Evolutionary conservation across 2,113 vertebrate genomes (phyloP).

Genomic region (Cinclus cinclus): DNA sequence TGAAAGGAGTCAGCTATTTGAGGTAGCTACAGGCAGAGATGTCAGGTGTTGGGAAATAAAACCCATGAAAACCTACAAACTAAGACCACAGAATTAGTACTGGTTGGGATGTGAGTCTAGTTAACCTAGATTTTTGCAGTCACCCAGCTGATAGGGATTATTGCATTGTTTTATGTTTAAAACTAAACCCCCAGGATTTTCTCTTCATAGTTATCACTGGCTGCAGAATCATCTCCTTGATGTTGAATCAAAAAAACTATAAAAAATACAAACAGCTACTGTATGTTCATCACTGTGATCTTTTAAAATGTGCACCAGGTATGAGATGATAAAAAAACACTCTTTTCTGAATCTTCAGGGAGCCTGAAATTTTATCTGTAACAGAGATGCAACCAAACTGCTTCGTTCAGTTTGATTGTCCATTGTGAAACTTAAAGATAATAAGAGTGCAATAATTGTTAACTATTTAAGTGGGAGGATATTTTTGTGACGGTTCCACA

Average conservation of each 20-base stretch:
- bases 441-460: not conserved
- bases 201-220: conserved; percentile 25
- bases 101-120: not conserved
- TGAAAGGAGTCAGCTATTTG: not conserved
- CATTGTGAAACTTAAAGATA: conserved; percentile 19
- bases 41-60: not conserved
- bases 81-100: not conserved
- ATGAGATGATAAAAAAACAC: conserved; percentile 29
- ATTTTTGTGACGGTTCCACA: not conserved
- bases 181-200: conserved; percentile 36
- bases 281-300: conserved; percentile 47
- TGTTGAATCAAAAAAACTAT: conserved; percentile 46
- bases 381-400: not conserved
- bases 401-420: conserved; percentile 7
- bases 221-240: conserved; percentile 51
- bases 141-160: not conserved
- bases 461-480: not conserved
- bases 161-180: conserved; percentile 16
- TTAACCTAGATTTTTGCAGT: conserved; percentile 17
- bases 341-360: conserved; percentile 17
- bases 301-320: conserved; percentile 37
- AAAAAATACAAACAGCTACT: conserved; percentile 28
- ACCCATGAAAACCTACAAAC: not conserved
- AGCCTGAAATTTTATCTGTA: conserved; percentile 49
- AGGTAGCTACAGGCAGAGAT: not conserved